Percentiles rank a stretch among this genome's conserved stretches.
Evolutionary conservation across 2,888 invertebrate genomes (phyloP).

Genomic region (Rhamnusium bicolor): DNA sequence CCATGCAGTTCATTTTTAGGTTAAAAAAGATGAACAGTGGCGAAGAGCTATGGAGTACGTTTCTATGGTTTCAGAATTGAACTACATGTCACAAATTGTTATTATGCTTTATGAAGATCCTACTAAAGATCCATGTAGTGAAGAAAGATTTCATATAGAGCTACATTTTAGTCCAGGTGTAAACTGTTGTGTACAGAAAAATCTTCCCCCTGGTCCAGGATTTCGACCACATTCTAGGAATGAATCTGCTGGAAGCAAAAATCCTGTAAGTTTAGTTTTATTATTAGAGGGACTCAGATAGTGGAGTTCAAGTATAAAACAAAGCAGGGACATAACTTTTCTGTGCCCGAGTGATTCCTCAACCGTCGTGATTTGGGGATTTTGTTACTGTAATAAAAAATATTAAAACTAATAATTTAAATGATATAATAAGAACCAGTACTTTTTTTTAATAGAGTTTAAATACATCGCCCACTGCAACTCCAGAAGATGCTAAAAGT

Average conservation of each 20-base stretch:
- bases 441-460: constrained; percentile 73
- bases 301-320: too few relatives aligned
- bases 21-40: constrained; percentile 94
- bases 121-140: constrained; percentile 92
- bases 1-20: constrained; percentile 36
- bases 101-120: constrained; percentile 99
- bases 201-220: constrained; percentile 93
- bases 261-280: constrained; percentile 71
- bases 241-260: constrained; percentile 79
- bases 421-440: background rate
- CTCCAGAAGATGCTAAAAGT: constrained; percentile 69
- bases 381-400: too few relatives aligned
- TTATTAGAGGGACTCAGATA: too few relatives aligned
- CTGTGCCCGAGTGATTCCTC: too few relatives aligned
- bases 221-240: constrained; percentile 93
- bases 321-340: too few relatives aligned
- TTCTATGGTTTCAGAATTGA: constrained; percentile 96
- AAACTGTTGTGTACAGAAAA: constrained; percentile 96
- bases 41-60: constrained; percentile 98
- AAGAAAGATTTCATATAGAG: constrained; percentile 97
- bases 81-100: constrained; percentile 99
- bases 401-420: too few relatives aligned
- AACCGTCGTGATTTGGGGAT: too few relatives aligned
- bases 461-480: constrained; percentile 77
- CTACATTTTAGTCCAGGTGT: constrained; percentile 99